Evolutionary conservation across 92 coral and sea anemone genomes (phyloP).

Genomic region (Epizoanthus ramosus): DNA sequence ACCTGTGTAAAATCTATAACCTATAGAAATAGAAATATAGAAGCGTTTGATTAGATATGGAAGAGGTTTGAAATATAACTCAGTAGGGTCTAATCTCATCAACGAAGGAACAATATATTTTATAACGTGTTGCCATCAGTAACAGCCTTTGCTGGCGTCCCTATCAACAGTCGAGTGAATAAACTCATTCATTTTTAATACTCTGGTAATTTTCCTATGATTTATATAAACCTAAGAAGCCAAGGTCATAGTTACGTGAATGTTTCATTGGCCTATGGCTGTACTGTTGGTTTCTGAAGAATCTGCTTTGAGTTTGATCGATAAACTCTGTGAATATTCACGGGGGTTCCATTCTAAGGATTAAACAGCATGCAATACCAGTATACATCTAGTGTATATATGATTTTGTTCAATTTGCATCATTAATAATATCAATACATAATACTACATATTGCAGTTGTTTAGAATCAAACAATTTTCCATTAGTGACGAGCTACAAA

Average conservation of each 20-base stretch:
- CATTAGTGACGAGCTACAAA: no score
- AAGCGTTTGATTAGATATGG: neutral
- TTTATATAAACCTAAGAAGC: no score
- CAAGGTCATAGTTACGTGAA: no score
- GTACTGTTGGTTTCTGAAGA: neutral
- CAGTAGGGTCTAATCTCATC: no score
- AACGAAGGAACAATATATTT: no score
- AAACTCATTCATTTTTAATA: slow-evolving; percentile 1
- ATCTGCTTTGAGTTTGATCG: neutral
- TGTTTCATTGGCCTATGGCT: neutral
- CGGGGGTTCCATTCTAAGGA: neutral
- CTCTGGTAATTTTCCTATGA: neutral
- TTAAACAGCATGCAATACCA: neutral
- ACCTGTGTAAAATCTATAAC: neutral
- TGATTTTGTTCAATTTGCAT: neutral
- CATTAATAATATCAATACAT: no score
- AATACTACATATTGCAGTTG: no score
- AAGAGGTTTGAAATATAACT: neutral
- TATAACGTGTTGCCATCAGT: slow-evolving; percentile 15
- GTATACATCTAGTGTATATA: neutral
- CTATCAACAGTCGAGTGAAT: slow-evolving; percentile 9
- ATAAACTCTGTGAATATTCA: neutral
- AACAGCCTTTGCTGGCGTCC: slow-evolving; percentile 13
- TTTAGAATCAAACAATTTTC: no score
- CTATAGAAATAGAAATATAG: neutral